These are phyloP conservation scores for Rhagophthalmus giganteus DNA, from an alignment of 2,888 invertebrate genomes.

Conservation along the genomic window DNA sequence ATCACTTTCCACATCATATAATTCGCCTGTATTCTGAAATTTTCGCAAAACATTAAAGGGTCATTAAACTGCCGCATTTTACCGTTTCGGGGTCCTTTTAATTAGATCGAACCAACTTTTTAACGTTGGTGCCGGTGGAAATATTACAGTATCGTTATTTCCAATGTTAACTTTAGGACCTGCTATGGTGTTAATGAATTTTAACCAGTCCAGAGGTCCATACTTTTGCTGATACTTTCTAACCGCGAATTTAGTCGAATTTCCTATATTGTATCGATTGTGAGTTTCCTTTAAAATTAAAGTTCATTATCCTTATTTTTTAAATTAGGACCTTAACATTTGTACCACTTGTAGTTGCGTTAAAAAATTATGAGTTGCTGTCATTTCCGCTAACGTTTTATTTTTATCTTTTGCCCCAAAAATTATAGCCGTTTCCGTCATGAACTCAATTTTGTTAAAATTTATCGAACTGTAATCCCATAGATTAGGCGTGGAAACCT, in stretches of 20 bases:
- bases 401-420: constrained; percentile 9
- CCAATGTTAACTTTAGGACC: constrained; percentile 9
- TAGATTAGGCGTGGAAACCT: constrained; percentile 15
- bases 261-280: neutral
- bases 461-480: constrained; percentile 10
- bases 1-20: constrained; percentile 25
- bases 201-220: constrained; percentile 14
- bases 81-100: constrained; percentile 22
- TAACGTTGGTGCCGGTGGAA: constrained; percentile 17
- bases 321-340: neutral
- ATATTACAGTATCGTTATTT: constrained; percentile 14
- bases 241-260: constrained; percentile 4
- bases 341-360: constrained; percentile 13
- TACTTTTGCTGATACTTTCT: constrained; percentile 9
- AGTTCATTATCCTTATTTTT: neutral
- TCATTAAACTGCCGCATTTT: neutral
- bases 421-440: constrained; percentile 13
- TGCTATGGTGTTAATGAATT: constrained; percentile 18
- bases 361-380: constrained; percentile 6
- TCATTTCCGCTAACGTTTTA: constrained; percentile 7
- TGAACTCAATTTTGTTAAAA: constrained; percentile 18
- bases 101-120: constrained; percentile 21
- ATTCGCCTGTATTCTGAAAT: constrained; percentile 21
- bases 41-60: neutral
- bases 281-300: constrained; percentile 14